Base-by-base conservation (phyloP, 1,140 invertebrate genomes). In the Diachasma alloeum region DNA sequence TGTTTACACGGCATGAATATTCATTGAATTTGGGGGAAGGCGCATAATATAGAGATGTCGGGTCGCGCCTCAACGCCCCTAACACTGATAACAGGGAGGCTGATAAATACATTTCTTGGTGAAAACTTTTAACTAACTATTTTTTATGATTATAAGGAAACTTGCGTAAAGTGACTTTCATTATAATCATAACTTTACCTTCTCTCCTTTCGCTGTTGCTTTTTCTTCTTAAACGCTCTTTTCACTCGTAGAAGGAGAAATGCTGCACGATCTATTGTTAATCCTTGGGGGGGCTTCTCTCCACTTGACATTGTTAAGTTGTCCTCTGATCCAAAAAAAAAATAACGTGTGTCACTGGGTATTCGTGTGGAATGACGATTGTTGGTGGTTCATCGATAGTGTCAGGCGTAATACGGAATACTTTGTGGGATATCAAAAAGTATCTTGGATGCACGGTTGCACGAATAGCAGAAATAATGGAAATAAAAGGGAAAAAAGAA, bases 221-320 rank as follows among this genome's bases (percentile, higher is more conserved):
- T 94, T 88, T 96, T 97, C 91, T 96, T 97, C 88, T 95, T 96
- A 90, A 97, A 97, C 22, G 95, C 96, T 85, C 94, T 93, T 84
- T 96, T 96, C 46, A 97, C 95, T 78, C 96, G 90, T 74, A 97
- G 91, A 75, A 97, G 92, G 19, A 97, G 91, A 88, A 97, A 97
- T 22, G 96, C 96, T 37, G 96, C 96, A 76, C 95, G 91, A 90
- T 96, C 95, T 83, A 96, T 96, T 74, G 94, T 95, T 77, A 96
- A 90, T 82, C 88, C 78, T 26, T 87, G 86, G 80, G 83, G 84
- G 79, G 85, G 82, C 85, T 89, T 89, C 81, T 89, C 87, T 81
- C 86, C 85, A 81, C 87, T 89, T 82, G 87, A 88, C 87, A 88
- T 89, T 68, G 26, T 68, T 68, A 26, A 6, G n/a, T 4, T 68